These are phyloP conservation scores for Amiota mariae DNA, from an alignment of 2,888 invertebrate species.

Conservation along the genomic window DNA sequence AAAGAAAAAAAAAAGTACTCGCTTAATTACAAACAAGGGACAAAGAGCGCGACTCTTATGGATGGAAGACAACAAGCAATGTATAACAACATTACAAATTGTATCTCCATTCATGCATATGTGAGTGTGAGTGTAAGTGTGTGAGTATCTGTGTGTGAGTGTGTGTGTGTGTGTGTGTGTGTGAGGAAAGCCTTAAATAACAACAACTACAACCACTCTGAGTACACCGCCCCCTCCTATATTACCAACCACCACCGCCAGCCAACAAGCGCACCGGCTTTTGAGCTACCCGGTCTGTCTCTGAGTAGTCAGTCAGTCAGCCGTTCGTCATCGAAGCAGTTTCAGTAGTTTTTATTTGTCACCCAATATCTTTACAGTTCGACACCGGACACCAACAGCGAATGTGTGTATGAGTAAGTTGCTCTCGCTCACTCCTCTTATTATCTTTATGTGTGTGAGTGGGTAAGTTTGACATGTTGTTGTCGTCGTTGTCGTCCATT, in stretches of 20 bases:
- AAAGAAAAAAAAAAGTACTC: constrained; percentile 55
- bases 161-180: not conserved
- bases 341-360: constrained; percentile 71
- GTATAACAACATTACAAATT: not conserved
- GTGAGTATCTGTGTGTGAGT: too few relatives aligned
- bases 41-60: constrained; percentile 55
- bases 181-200: constrained; percentile 46
- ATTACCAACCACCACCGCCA: constrained; percentile 42
- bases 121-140: not conserved
- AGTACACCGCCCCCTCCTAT: constrained; percentile 37
- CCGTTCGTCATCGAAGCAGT: constrained; percentile 37
- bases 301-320: not conserved
- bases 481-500: constrained; percentile 43
- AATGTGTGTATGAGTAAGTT: not conserved
- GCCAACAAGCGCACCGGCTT: constrained; percentile 61
- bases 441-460: not conserved
- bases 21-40: constrained; percentile 67
- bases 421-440: not conserved
- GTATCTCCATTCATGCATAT: not conserved
- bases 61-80: constrained; percentile 55
- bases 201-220: constrained; percentile 42
- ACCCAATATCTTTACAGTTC: constrained; percentile 69
- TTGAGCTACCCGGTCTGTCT: constrained; percentile 48
- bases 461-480: not conserved
- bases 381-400: constrained; percentile 57